Evolutionary conservation across 2,113 vertebrate species (phyloP).

Genomic region (Hystrix cristata): DNA sequence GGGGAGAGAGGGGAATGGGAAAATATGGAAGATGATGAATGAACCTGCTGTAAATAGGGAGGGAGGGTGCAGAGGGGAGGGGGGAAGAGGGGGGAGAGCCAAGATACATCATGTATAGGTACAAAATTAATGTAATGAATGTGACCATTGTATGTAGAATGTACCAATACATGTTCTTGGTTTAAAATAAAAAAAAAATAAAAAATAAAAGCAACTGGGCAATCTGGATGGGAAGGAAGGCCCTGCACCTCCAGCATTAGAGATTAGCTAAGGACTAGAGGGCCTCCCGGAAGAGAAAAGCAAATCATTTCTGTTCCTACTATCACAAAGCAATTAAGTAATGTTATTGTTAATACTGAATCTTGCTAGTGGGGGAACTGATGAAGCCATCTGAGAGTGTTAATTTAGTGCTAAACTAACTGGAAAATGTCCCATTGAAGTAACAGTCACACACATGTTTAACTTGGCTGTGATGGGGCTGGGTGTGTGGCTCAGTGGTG

Average conservation of each 20-base stretch:
- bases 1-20: too few species aligned
- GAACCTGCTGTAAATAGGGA: too few species aligned
- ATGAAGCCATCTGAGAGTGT: not conserved
- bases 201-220: not conserved
- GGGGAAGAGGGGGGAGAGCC: too few species aligned
- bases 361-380: not conserved
- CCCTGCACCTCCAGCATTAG: not conserved
- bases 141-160: too few species aligned
- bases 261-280: not conserved
- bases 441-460: not conserved
- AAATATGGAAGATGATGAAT: too few species aligned
- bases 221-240: accelerated
- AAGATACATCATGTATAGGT: too few species aligned
- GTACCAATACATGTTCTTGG: too few species aligned
- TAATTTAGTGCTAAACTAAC: not conserved
- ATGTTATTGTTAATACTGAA: not conserved
- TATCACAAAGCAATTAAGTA: not conserved
- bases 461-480: not conserved
- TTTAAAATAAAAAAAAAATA: too few species aligned
- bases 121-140: too few species aligned
- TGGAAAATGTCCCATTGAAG: not conserved
- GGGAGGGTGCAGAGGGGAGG: too few species aligned
- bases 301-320: not conserved
- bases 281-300: not conserved
- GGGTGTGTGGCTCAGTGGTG: not conserved